Evolutionary conservation across 2,797 vertebrate genomes (phyloP).

Genomic region (Synanceia verrucosa): DNA sequence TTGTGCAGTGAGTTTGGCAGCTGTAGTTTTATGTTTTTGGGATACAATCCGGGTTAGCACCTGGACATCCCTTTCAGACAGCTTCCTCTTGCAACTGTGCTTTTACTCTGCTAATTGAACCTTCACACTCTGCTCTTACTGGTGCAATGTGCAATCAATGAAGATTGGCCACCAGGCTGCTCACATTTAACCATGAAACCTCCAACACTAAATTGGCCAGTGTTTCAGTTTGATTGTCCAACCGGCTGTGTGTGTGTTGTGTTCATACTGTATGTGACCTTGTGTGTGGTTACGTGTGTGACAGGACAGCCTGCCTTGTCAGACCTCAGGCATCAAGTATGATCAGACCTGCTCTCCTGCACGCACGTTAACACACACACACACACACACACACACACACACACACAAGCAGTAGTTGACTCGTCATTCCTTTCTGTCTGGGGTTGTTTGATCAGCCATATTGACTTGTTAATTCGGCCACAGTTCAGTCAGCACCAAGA

Average conservation of each 20-base stretch:
- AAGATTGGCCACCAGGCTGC: too few species aligned
- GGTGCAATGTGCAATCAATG: too few species aligned
- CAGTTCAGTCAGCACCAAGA: slow-evolving; percentile 41
- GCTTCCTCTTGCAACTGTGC: too few species aligned
- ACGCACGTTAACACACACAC: slow-evolving; percentile 11
- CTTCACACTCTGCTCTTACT: too few species aligned
- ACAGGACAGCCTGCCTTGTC: slow-evolving; percentile 42
- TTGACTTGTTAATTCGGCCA: slow-evolving; percentile 49
- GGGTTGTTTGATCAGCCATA: slow-evolving; percentile 55
- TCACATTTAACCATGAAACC: too few species aligned
- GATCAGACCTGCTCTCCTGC: slow-evolving; percentile 51
- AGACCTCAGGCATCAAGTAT: slow-evolving; percentile 63
- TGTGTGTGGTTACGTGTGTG: slow-evolving; percentile 10
- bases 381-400: background rate
- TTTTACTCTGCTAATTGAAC: too few species aligned
- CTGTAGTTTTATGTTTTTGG: too few species aligned
- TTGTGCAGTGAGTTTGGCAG: too few species aligned
- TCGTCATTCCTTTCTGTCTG: slow-evolving; percentile 11
- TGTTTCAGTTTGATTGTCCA: too few species aligned
- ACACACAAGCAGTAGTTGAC: slow-evolving; percentile 7
- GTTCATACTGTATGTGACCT: background rate
- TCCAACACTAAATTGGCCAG: too few species aligned
- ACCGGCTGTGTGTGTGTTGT: background rate
- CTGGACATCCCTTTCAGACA: too few species aligned
- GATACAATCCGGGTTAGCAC: too few species aligned